A percentile compares a stretch with the other conserved stretches of the same genome.
phyloP scores from a whole-genome alignment of 30 jellyfish, hydroid and myxozoan species.

The Morbakka virulenta region DNA sequence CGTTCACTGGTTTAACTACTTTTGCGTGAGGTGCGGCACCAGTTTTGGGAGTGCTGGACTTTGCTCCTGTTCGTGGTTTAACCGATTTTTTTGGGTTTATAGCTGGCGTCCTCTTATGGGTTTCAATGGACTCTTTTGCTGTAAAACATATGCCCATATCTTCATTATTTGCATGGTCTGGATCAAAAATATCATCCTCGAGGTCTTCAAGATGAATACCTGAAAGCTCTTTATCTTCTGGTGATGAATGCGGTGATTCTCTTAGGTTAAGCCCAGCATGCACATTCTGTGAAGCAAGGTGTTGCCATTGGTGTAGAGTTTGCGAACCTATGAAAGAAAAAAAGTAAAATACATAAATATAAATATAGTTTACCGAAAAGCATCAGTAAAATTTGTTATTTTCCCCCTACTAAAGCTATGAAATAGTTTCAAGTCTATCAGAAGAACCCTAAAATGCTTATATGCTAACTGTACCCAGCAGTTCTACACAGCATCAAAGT shows the following conservation, averaged over 20 bases:
- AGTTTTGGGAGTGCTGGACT: background rate
- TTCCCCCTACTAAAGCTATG: no score
- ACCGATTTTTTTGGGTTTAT: no score
- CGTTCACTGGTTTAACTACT: background rate
- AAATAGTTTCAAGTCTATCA: no score
- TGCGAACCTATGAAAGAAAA: slow-evolving; percentile 59
- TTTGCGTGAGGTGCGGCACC: background rate
- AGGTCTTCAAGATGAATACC: background rate
- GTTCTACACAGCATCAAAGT: no score
- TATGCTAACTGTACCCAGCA: no score
- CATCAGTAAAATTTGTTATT: no score
- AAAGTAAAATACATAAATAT: no score
- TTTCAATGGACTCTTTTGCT: slow-evolving; percentile 36
- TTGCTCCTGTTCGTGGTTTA: no score
- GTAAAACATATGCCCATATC: slow-evolving; percentile 39
- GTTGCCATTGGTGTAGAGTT: slow-evolving; percentile 91
- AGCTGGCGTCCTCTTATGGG: no score
- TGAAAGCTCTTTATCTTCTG: no score
- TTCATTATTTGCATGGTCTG: slow-evolving; percentile 38
- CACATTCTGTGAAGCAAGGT: slow-evolving; percentile 80
- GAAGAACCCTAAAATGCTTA: no score
- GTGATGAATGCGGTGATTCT: background rate
- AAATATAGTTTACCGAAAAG: no score
- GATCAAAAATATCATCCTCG: slow-evolving; percentile 12
- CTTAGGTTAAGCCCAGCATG: slow-evolving; percentile 71